Percentiles rank a stretch among this genome's conserved stretches.
Evolutionary conservation across 2,888 invertebrate genomes (phyloP).

Genomic region (Agapostemon virescens): DNA sequence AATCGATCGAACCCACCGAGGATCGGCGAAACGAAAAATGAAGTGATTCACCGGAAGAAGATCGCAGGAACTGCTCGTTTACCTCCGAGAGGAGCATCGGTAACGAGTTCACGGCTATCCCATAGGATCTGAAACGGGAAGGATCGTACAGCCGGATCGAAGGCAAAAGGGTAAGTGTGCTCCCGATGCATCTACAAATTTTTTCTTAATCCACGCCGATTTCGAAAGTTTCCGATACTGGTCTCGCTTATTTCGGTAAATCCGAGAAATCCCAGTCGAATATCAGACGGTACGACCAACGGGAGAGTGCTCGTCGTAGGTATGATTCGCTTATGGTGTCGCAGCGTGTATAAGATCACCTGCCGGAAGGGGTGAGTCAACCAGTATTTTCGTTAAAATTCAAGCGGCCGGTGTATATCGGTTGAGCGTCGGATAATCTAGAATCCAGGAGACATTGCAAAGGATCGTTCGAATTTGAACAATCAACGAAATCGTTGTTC

Average conservation of each 20-base stretch:
- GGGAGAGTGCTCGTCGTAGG: not conserved
- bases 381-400: conserved; percentile 28
- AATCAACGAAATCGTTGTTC: conserved; percentile 25
- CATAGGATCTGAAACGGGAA: conserved; percentile 29
- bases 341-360: conserved; percentile 43
- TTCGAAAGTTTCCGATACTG: not conserved
- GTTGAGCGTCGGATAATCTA: not conserved
- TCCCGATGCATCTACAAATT: conserved; percentile 16
- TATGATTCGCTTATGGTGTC: conserved; percentile 19
- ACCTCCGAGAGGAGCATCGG: conserved; percentile 11
- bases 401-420: conserved; percentile 14
- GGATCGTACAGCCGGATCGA: conserved; percentile 56
- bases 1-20: conserved; percentile 18
- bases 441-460: not conserved
- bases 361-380: conserved; percentile 51
- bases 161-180: conserved; percentile 68
- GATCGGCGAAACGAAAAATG: conserved; percentile 43
- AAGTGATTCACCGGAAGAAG: conserved; percentile 42
- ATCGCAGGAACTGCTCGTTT: conserved; percentile 18
- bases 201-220: conserved; percentile 40
- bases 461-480: not conserved
- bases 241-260: not conserved
- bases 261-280: not conserved
- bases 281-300: not conserved
- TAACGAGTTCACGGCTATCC: not conserved